phyloP scores from a whole-genome alignment of 2,888 invertebrate species.

The Drosophila recens region DNA sequence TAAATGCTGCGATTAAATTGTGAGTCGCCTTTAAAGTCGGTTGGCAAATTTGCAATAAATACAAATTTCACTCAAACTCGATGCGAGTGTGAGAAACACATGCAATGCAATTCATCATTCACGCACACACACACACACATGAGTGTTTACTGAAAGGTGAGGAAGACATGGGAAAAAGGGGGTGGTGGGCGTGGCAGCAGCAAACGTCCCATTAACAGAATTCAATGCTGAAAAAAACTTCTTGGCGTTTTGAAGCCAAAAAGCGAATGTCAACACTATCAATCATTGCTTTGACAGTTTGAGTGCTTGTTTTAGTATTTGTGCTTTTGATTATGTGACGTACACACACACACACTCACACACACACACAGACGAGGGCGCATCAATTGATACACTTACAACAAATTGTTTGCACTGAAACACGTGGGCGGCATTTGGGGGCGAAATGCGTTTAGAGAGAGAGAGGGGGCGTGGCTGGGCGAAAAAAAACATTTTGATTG shows the following conservation, averaged over 20 bases:
- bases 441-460: conserved; percentile 2
- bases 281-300: conserved; percentile 82
- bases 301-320: conserved; percentile 82
- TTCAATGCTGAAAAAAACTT: conserved; percentile 74
- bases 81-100: conserved; percentile 48
- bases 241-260: conserved; percentile 71
- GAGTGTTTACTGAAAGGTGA: conserved; percentile 10
- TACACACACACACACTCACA: conserved; percentile 25
- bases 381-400: conserved; percentile 82
- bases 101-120: conserved; percentile 77
- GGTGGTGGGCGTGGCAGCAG: background rate
- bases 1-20: conserved; percentile 24
- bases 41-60: conserved; percentile 63
- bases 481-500: conserved; percentile 61
- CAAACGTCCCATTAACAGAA: conserved; percentile 75
- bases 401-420: conserved; percentile 77
- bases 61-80: conserved; percentile 52
- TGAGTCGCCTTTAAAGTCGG: conserved; percentile 61
- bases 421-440: conserved; percentile 49
- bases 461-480: conserved; percentile 3
- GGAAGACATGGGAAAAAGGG: background rate
- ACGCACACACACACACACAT: conserved; percentile 30
- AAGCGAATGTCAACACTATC: conserved; percentile 81
- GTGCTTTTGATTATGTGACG: conserved; percentile 81
- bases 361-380: conserved; percentile 28